Conservation (phyloP, 2,113 vertebrate genomes). For the Melanerpes aurifrons region DNA sequence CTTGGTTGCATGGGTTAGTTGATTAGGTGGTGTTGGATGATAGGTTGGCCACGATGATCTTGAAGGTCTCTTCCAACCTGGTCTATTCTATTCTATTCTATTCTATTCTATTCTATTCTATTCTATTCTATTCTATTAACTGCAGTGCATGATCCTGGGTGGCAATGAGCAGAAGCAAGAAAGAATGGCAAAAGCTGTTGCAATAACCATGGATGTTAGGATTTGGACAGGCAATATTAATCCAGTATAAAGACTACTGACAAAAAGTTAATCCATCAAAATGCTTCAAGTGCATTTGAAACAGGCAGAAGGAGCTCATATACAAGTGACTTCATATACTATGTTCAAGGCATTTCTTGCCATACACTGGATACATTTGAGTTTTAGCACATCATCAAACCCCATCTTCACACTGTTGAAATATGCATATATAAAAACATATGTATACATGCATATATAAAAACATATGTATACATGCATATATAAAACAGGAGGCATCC, state of each 20-base stretch:
- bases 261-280: neutral
- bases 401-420: neutral
- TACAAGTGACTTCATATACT: neutral
- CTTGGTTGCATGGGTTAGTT: too few relatives aligned
- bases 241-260: neutral
- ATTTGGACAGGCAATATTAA: neutral
- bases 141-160: neutral
- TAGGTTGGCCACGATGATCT: too few relatives aligned
- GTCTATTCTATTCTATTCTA: too few relatives aligned
- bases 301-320: neutral
- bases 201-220: neutral
- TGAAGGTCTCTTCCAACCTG: too few relatives aligned
- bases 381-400: neutral
- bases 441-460: neutral
- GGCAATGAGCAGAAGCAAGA: neutral
- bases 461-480: neutral
- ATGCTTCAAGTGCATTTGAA: neutral
- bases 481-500: neutral
- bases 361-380: accelerated
- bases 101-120: too few relatives aligned
- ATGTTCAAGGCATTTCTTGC: neutral
- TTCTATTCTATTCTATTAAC: too few relatives aligned
- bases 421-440: neutral
- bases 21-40: too few relatives aligned
- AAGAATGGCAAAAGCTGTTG: neutral